A percentile compares a stretch with the other conserved stretches of the same genome.
Conservation (phyloP, 1,140 invertebrate genomes). For the Frieseomelitta varia region DNA sequence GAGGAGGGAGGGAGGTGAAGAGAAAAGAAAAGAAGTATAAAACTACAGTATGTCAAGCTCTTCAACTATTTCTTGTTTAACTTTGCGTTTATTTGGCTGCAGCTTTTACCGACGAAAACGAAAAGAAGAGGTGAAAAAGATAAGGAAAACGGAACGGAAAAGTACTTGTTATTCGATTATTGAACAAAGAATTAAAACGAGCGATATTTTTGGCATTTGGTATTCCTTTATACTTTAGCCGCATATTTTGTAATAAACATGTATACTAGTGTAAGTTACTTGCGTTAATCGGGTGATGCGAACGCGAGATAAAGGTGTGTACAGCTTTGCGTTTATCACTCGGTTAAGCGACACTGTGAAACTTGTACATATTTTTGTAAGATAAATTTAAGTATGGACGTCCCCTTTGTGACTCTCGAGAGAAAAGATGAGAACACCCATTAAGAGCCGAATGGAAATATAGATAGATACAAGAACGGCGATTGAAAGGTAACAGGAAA, state of each 20-base stretch:
- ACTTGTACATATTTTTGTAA: constrained; percentile 72
- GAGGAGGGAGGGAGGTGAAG: too few relatives aligned
- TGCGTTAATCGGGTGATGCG: constrained; percentile 25
- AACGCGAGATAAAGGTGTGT: constrained; percentile 46
- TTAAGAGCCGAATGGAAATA: background rate
- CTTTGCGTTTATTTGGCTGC: constrained; percentile 52
- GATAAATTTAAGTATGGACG: constrained; percentile 65
- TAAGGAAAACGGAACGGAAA: background rate
- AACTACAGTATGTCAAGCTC: background rate
- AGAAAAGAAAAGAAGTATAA: background rate
- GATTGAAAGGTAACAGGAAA: background rate
- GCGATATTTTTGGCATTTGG: constrained; percentile 71
- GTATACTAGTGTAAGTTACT: constrained; percentile 65
- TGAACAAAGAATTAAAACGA: constrained; percentile 45
- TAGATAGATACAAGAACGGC: background rate
- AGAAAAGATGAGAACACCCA: background rate
- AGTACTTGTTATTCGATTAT: background rate
- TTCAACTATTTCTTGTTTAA: constrained; percentile 7
- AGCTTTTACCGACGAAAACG: constrained; percentile 21
- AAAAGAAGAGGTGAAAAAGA: background rate
- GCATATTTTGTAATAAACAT: constrained; percentile 68
- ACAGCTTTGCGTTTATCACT: constrained; percentile 53
- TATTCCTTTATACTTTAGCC: constrained; percentile 67
- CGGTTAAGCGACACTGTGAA: constrained; percentile 29
- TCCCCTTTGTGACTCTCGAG: constrained; percentile 26